Conservation (phyloP, 2,888 invertebrate genomes). For the Deladenus siricidicola region DNA sequence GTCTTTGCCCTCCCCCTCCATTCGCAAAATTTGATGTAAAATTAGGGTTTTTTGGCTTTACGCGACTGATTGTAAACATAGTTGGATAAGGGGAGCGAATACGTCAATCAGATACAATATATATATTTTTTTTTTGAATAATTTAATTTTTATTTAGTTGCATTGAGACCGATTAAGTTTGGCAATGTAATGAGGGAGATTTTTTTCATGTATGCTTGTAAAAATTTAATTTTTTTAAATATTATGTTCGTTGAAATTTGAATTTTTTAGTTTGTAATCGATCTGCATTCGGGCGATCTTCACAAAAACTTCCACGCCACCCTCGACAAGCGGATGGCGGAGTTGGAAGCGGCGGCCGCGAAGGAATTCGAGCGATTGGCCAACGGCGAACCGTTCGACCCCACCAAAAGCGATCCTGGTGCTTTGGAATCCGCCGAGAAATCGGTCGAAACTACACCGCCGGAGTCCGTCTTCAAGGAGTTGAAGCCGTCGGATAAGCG, state of each 20-base stretch:
- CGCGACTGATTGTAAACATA: no score
- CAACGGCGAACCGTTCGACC: slow-evolving; percentile 19
- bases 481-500: slow-evolving; percentile 72
- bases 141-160: no score
- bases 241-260: slow-evolving; percentile 63
- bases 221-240: neutral
- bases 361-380: slow-evolving; percentile 40
- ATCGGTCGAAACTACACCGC: slow-evolving; percentile 63
- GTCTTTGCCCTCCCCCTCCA: no score
- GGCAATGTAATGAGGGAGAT: neutral
- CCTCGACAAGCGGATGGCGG: slow-evolving; percentile 63
- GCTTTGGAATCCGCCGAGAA: neutral
- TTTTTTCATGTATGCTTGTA: neutral
- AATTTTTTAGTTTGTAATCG: slow-evolving; percentile 67
- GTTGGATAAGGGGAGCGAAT: no score
- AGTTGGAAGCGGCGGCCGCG: slow-evolving; percentile 43
- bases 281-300: slow-evolving; percentile 89
- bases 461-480: slow-evolving; percentile 70
- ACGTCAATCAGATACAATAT: no score
- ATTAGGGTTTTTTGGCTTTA: no score
- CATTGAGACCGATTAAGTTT: no score
- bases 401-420: neutral
- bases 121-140: no score
- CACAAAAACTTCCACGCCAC: slow-evolving; percentile 94
- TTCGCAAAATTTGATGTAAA: no score